Evolutionary conservation across 2,113 vertebrate species (phyloP).

Genomic region (Scopus umbretta): DNA sequence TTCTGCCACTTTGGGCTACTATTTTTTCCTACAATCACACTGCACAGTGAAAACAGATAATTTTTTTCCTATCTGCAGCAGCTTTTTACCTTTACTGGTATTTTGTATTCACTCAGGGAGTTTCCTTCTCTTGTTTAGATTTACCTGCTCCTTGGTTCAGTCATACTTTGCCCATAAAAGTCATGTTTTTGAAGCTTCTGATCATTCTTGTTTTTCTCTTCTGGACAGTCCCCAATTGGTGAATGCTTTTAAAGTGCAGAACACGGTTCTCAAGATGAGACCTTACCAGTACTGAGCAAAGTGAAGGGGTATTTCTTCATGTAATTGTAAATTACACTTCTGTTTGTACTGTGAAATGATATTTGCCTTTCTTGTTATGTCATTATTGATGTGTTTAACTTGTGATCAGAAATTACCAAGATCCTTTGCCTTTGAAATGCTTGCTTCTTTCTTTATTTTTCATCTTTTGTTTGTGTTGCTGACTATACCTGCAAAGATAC

Average conservation of each 20-base stretch:
- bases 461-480: background rate
- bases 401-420: background rate
- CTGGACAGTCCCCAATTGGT: background rate
- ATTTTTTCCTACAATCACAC: background rate
- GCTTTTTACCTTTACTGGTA: background rate
- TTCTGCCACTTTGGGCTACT: background rate
- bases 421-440: background rate
- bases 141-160: background rate
- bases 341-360: background rate
- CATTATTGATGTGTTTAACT: background rate
- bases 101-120: background rate
- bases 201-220: background rate
- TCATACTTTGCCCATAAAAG: background rate
- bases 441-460: background rate
- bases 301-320: background rate
- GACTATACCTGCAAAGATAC: background rate
- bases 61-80: background rate
- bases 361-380: background rate
- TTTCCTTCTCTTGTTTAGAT: background rate
- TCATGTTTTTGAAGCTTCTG: background rate
- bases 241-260: background rate
- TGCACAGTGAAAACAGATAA: background rate
- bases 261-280: background rate
- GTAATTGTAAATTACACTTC: background rate
- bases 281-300: background rate